A percentile compares a stretch with the other conserved stretches of the same genome.
phyloP scores from a whole-genome alignment of 2,797 vertebrate genomes.

The Acrocephalus scirpaceus region DNA sequence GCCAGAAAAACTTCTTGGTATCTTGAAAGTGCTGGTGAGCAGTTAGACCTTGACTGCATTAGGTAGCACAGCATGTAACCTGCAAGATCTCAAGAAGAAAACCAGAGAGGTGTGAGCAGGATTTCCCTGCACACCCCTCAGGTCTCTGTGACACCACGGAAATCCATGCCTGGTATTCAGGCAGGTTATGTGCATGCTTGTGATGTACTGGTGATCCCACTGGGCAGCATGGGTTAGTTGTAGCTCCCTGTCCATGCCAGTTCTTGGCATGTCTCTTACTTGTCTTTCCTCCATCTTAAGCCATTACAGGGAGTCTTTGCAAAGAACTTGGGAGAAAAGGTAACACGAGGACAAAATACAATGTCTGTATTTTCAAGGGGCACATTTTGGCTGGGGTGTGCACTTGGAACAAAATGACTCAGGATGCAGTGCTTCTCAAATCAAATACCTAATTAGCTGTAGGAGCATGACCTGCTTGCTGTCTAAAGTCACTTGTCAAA shows the following conservation, averaged over 20 bases:
- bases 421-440: neutral
- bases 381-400: neutral
- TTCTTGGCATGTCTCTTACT: neutral
- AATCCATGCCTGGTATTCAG: neutral
- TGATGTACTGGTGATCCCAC: neutral
- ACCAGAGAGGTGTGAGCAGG: neutral
- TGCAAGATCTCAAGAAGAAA: neutral
- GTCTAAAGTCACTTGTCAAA: neutral
- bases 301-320: neutral
- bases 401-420: neutral
- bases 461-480: neutral
- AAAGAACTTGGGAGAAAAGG: neutral
- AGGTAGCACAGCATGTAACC: neutral
- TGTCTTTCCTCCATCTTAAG: neutral
- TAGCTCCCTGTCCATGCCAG: neutral
- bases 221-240: accelerated
- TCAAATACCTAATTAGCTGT: neutral
- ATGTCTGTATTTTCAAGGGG: neutral
- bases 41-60: neutral
- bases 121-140: neutral
- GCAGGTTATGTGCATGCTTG: neutral
- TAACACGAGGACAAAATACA: neutral
- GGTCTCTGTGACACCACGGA: neutral
- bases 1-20: neutral
- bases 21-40: neutral